Percentiles rank a stretch among this genome's conserved stretches.
Evolutionary conservation across 2,797 vertebrate species (phyloP).

Genomic region (Syndactyla subalaris): DNA sequence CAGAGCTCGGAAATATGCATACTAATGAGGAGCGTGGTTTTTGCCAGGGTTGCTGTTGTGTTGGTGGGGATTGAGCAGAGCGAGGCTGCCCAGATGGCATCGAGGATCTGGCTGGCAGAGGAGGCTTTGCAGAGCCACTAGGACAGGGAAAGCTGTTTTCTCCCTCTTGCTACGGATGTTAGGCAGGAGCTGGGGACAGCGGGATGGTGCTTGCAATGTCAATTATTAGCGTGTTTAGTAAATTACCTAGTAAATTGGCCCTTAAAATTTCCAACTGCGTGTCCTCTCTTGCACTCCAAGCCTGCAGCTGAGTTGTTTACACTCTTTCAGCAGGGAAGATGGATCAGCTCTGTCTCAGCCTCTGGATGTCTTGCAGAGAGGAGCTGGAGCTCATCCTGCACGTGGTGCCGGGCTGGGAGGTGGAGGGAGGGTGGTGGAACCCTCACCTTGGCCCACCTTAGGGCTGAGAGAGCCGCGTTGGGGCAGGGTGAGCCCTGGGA

Average conservation of each 20-base stretch:
- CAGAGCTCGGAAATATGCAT: constrained; percentile 29
- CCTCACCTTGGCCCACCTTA: background rate
- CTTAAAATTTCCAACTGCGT: constrained; percentile 67
- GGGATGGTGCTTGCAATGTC: constrained; percentile 47
- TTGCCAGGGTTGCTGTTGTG: constrained; percentile 19
- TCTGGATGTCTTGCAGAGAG: background rate
- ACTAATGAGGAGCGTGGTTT: constrained; percentile 38
- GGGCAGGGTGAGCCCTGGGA: background rate
- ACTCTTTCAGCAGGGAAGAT: constrained; percentile 3
- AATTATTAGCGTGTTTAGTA: constrained; percentile 72
- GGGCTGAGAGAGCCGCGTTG: background rate
- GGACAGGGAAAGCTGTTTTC: constrained; percentile 3
- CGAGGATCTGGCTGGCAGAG: constrained; percentile 25
- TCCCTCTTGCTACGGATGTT: constrained; percentile 16
- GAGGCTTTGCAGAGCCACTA: background rate
- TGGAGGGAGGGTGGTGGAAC: background rate
- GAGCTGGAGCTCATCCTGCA: background rate
- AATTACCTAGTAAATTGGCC: constrained; percentile 78
- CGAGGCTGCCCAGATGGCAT: constrained; percentile 18
- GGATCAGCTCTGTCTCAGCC: background rate
- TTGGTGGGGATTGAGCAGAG: background rate
- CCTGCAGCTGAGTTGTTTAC: constrained; percentile 41
- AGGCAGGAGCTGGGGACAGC: constrained; percentile 38
- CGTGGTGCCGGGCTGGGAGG: background rate
- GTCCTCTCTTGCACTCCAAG: constrained; percentile 42